phyloP scores from a whole-genome alignment of 2,797 vertebrate species.

The Schizopygopsis pylzovi region DNA sequence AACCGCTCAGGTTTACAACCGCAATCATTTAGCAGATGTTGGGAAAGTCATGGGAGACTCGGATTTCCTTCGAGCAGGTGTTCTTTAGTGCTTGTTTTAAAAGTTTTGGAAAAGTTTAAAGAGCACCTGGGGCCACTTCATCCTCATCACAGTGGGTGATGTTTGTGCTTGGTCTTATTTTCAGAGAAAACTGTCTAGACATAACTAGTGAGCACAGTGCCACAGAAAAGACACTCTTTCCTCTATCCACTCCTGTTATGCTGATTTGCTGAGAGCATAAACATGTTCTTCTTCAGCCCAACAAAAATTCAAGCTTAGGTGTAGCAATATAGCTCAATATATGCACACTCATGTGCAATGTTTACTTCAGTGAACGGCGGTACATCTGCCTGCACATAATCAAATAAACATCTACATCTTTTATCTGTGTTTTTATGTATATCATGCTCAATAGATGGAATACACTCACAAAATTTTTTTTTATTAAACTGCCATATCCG shows the following conservation, averaged over 20 bases:
- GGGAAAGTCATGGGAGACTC: slow-evolving; percentile 28
- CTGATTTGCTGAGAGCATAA: slow-evolving; percentile 11
- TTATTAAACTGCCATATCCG: slow-evolving; percentile 4
- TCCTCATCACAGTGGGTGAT: slow-evolving; percentile 13
- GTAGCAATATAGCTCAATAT: slow-evolving; percentile 22
- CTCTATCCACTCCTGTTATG: not conserved
- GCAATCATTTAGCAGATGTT: slow-evolving; percentile 33
- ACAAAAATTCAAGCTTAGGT: not conserved
- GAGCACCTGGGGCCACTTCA: slow-evolving; percentile 9
- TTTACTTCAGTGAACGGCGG: slow-evolving; percentile 21
- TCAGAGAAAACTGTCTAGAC: slow-evolving; percentile 9
- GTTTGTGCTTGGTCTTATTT: slow-evolving; percentile 21
- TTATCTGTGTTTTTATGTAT: slow-evolving; percentile 6
- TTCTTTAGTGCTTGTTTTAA: slow-evolving; percentile 25
- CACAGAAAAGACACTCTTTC: not conserved
- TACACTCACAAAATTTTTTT: not conserved
- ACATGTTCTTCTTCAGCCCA: not conserved
- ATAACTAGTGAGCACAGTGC: not conserved
- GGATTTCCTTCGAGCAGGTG: slow-evolving; percentile 33
- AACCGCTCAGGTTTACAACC: slow-evolving; percentile 25
- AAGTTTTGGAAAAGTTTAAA: slow-evolving; percentile 40
- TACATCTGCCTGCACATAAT: slow-evolving; percentile 34
- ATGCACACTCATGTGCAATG: slow-evolving; percentile 29
- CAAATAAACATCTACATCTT: slow-evolving; percentile 21
- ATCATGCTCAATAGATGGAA: not conserved